Conservation (phyloP, 2,797 vertebrate species). For the Gallinago stenura region DNA sequence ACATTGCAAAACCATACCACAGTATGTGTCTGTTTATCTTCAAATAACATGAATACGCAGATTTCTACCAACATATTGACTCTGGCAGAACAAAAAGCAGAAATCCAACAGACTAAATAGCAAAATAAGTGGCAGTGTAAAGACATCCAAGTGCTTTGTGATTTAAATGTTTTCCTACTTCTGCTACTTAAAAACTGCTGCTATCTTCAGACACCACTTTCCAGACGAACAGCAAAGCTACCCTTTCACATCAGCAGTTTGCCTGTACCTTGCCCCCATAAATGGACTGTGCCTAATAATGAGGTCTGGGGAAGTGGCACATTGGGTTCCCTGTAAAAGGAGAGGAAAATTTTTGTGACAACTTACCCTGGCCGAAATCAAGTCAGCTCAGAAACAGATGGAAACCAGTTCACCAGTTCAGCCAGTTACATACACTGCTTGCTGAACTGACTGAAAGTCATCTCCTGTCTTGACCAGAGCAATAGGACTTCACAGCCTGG, state of each 20-base stretch:
- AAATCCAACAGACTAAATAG: neutral
- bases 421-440: too few species aligned
- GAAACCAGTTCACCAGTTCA: neutral
- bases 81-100: neutral
- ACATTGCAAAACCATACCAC: neutral
- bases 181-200: neutral
- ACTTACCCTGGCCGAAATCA: neutral
- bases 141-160: neutral
- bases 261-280: neutral
- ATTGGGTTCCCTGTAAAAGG: rapidly evolving
- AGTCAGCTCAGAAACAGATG: neutral
- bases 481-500: too few species aligned
- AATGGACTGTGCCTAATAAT: neutral
- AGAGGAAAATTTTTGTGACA: neutral
- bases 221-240: neutral
- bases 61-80: neutral
- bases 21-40: neutral
- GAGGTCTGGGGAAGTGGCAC: neutral
- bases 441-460: too few species aligned
- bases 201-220: neutral
- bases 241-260: neutral
- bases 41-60: neutral
- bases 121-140: neutral
- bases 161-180: neutral
- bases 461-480: neutral